Percentiles rank a stretch among this genome's conserved stretches.
These are phyloP conservation scores for Chrysomallon squamiferum DNA, from an alignment of 1,140 invertebrate genomes.

Conservation along the genomic window DNA sequence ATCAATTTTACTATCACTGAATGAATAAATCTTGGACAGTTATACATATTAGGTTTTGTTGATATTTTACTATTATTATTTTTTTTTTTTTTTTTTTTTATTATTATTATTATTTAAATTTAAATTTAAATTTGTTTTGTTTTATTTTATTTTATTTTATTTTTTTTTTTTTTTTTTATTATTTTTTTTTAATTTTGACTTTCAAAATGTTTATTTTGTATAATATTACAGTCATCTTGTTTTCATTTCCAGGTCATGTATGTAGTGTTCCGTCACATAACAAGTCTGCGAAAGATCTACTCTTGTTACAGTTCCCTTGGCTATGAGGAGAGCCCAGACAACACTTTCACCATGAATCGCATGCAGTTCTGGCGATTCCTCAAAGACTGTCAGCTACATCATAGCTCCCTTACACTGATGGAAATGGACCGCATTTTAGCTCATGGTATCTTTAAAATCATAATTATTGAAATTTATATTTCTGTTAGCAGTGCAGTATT, in stretches of 20 bases:
- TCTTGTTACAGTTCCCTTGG: conserved; percentile 60
- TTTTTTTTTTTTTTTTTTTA: no score
- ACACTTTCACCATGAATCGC: conserved; percentile 61
- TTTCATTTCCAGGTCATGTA: conserved; percentile 42
- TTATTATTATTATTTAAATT: no score
- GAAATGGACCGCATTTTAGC: conserved; percentile 61
- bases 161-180: no score
- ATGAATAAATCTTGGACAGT: no score
- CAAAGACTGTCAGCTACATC: conserved; percentile 61
- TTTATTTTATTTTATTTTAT: no score
- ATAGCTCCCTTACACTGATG: conserved; percentile 50
- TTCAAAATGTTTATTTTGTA: no score
- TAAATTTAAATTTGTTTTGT: no score
- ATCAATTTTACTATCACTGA: no score
- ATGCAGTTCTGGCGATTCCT: conserved; percentile 65
- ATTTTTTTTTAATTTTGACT: no score
- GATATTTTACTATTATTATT: no score
- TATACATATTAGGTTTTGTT: no score
- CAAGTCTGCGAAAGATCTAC: conserved; percentile 56
- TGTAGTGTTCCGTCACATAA: conserved; percentile 58
- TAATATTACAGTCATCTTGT: no score
- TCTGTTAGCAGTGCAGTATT: not conserved
- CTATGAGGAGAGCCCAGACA: conserved; percentile 60
- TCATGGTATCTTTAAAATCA: conserved; percentile 15
- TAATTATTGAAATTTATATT: not conserved